Conservation (phyloP, 92 coral and sea anemone species). For the Scolanthus callimorphus region DNA sequence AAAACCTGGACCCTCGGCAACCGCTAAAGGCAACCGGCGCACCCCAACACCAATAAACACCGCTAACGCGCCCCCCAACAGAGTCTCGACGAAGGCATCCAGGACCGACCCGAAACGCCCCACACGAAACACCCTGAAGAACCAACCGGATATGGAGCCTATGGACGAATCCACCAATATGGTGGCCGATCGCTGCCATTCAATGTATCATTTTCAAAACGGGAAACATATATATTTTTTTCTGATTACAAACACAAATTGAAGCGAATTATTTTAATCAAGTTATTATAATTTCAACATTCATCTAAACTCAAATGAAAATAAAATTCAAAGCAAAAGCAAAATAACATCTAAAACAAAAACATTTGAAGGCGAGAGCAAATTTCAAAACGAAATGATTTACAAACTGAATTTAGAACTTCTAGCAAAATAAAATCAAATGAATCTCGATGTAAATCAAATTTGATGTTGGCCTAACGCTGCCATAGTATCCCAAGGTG, state of each 20-base stretch:
- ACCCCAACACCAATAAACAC: no score
- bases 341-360: background rate
- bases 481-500: background rate
- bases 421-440: background rate
- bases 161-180: background rate
- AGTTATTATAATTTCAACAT: no score
- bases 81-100: no score
- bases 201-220: background rate
- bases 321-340: background rate
- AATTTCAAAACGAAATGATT: background rate
- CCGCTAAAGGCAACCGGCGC: no score
- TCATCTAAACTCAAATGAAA: background rate
- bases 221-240: background rate
- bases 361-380: background rate
- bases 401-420: background rate
- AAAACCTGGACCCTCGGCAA: no score
- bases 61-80: no score
- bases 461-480: background rate
- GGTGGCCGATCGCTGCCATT: slow-evolving; percentile 1
- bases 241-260: no score
- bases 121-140: no score
- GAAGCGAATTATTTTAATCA: background rate
- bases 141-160: no score
- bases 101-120: no score
- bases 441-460: background rate